These are phyloP conservation scores for Ferrisia virgata DNA, from an alignment of 2,888 invertebrate genomes.

Conservation along the genomic window DNA sequence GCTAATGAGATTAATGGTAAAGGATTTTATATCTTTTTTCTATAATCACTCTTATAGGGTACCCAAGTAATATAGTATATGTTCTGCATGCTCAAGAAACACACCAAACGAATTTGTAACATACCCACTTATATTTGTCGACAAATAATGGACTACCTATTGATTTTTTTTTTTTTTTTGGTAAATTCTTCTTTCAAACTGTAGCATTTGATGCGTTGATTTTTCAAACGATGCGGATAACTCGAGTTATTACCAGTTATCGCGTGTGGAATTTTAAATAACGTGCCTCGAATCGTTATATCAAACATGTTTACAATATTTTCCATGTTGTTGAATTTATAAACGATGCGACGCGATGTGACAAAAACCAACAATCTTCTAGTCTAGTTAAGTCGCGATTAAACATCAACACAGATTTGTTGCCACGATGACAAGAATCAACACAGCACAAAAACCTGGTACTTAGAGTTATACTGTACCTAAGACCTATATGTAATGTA, in stretches of 20 bases:
- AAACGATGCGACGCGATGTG: not conserved
- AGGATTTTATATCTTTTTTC: not conserved
- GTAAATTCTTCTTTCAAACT: not conserved
- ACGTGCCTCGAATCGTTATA: not conserved
- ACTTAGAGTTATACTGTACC: no score
- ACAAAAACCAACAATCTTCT: not conserved
- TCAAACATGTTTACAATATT: not conserved
- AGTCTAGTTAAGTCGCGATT: not conserved
- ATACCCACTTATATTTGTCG: not conserved
- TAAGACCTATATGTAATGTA: no score
- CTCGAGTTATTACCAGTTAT: not conserved
- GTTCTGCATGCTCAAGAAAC: not conserved
- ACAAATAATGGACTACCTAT: not conserved
- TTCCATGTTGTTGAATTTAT: not conserved
- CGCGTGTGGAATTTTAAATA: not conserved
- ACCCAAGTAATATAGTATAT: not conserved
- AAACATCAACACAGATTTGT: conserved; percentile 7
- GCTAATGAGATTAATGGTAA: not conserved
- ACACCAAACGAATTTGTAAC: not conserved
- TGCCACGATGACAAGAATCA: not conserved
- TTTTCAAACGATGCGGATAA: not conserved
- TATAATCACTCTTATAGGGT: not conserved
- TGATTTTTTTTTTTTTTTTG: not conserved
- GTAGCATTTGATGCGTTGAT: not conserved
- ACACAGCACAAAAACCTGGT: not conserved